These are phyloP conservation scores for Leptura quadrifasciata DNA, from an alignment of 2,888 invertebrate genomes.

Conservation along the genomic window DNA sequence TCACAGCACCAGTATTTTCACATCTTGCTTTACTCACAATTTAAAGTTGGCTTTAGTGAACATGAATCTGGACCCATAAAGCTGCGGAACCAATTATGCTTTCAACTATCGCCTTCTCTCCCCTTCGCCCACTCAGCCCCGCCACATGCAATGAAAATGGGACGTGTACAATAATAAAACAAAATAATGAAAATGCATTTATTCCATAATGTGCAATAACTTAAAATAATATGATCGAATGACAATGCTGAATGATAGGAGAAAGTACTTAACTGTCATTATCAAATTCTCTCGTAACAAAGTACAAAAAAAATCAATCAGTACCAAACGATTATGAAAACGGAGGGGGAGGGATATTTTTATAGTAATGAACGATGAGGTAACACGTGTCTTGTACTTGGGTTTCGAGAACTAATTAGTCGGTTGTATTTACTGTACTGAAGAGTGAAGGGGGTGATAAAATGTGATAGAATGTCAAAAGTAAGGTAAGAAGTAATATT, in stretches of 20 bases:
- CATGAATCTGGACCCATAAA: no score
- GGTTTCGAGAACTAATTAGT: slow-evolving; percentile 59
- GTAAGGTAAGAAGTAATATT: not conserved
- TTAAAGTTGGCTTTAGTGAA: no score
- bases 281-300: slow-evolving; percentile 54
- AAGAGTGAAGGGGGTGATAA: not conserved
- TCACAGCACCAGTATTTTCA: no score
- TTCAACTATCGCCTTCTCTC: no score
- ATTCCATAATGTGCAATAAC: slow-evolving; percentile 61
- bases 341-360: slow-evolving; percentile 21
- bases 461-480: not conserved
- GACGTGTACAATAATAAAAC: slow-evolving; percentile 25
- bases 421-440: slow-evolving; percentile 27
- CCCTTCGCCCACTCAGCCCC: no score
- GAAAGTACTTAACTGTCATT: slow-evolving; percentile 53
- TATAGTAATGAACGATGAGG: slow-evolving; percentile 58
- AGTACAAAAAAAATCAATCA: slow-evolving; percentile 50
- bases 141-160: not conserved
- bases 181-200: slow-evolving; percentile 59
- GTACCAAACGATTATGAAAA: slow-evolving; percentile 44
- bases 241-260: slow-evolving; percentile 52
- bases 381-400: slow-evolving; percentile 63
- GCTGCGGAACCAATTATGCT: no score
- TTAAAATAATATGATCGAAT: slow-evolving; percentile 58
- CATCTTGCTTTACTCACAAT: no score